phyloP scores from a whole-genome alignment of 1,140 invertebrate genomes.

The Phenacoccus solenopsis region DNA sequence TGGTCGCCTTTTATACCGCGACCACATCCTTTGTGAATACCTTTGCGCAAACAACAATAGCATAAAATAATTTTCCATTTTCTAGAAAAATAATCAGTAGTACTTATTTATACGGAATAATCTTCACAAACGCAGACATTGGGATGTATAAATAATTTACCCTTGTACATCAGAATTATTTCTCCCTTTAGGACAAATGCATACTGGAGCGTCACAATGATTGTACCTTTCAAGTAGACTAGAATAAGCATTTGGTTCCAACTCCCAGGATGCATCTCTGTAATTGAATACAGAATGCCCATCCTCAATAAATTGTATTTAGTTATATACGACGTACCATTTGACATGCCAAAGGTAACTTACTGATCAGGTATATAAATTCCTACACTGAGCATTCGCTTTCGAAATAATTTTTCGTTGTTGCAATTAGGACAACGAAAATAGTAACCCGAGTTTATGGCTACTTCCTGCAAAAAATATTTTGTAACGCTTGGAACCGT shows the following conservation, averaged over 20 bases:
- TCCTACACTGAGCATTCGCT: constrained; percentile 45
- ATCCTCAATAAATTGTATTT: no score
- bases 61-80: constrained; percentile 44
- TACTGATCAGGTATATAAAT: constrained; percentile 50
- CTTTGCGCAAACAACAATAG: constrained; percentile 42
- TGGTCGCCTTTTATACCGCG: not conserved
- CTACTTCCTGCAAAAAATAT: constrained; percentile 37
- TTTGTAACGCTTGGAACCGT: not conserved
- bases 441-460: constrained; percentile 49
- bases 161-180: constrained; percentile 37
- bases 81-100: constrained; percentile 30
- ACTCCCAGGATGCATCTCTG: constrained; percentile 57
- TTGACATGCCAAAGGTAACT: constrained; percentile 25
- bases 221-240: constrained; percentile 44
- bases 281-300: not conserved
- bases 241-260: constrained; percentile 47
- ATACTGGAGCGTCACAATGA: constrained; percentile 42
- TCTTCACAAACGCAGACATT: not conserved
- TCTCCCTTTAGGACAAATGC: constrained; percentile 44
- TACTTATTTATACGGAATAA: not conserved
- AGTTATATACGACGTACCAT: no score
- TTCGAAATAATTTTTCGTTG: constrained; percentile 43
- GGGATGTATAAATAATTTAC: constrained; percentile 8
- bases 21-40: constrained; percentile 40
- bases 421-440: constrained; percentile 57